Evolutionary conservation across 2,888 invertebrate genomes (phyloP), one percentile per base, ranked within the genome.

Genomic region (Tachina grossa): DNA sequence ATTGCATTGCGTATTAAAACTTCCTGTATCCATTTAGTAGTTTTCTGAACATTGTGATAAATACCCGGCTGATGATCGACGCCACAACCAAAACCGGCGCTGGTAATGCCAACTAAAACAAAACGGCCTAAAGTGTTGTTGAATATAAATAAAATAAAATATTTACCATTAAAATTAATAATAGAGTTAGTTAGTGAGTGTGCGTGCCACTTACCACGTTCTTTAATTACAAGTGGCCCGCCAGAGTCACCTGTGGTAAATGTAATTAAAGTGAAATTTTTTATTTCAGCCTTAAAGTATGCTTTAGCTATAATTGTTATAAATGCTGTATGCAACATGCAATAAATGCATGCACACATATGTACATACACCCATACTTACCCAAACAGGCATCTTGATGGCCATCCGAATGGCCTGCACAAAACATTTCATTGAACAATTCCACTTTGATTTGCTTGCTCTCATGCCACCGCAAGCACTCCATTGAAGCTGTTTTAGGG

Each of bases 41-140:
- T 96, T 88, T 95, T 94, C 88, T 95, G 94, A 2, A 97, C 95
- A 90, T 96, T 96, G 92, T 97, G 97, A 92, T 97, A 97, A 88
- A 97, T 97, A 45, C 97, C 97, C 0, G 97, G 97, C 92, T 97
- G 97, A 89, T 96, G 95, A 90, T 96, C 96, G 14, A 97, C 96
- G 0, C 97, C 97, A 90, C 97, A 97, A 65, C 97, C 97, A 91
- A 97, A 97, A 9, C 97, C 97, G 0, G 97, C 97, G 41, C 97
- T 97, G 0, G 96, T 97, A 87, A 97, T 97, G 14, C 97, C 97
- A 8, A 95, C 96, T 13, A 97, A 93, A 79, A 96, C 96, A 94
- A 96, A 97, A 4, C 96, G 93, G 5, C 90, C 85, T 84, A 59
- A 1, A 59, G n/a, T 6, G 10, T 10, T 49, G 47, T 22, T 47